A percentile compares a stretch with the other conserved stretches of the same genome.
phyloP scores from a whole-genome alignment of 2,797 vertebrate species.

The Danio choprae region DNA sequence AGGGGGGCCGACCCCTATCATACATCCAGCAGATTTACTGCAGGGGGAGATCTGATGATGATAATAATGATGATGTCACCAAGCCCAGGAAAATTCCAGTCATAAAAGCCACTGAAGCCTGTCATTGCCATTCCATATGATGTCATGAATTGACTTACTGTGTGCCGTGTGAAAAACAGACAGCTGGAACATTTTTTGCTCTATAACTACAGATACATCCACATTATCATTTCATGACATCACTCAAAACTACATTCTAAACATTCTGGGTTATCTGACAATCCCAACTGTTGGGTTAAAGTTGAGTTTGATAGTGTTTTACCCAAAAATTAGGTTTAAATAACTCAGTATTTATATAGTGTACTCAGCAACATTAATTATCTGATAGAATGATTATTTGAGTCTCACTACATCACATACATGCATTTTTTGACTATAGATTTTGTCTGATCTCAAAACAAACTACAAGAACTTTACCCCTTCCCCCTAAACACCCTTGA shows the following conservation, averaged over 20 bases:
- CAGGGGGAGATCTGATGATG: constrained; percentile 66
- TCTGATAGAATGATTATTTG: neutral
- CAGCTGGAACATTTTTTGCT: neutral
- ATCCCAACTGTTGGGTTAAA: too few species aligned
- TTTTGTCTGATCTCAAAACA: neutral
- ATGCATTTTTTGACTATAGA: neutral
- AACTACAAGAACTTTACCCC: constrained; percentile 22
- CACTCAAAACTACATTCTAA: neutral
- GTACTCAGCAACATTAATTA: neutral
- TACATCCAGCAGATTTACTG: constrained; percentile 50
- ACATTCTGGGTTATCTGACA: too few species aligned
- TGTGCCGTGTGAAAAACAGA: constrained; percentile 39
- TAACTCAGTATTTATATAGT: too few species aligned
- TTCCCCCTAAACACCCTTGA: constrained; percentile 6
- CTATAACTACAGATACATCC: constrained; percentile 14
- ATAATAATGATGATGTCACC: constrained; percentile 73
- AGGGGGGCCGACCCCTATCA: constrained; percentile 59
- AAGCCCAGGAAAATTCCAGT: constrained; percentile 71
- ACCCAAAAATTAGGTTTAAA: too few species aligned
- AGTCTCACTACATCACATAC: too few species aligned
- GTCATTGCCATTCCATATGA: constrained; percentile 69
- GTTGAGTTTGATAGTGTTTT: too few species aligned
- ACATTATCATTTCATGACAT: constrained; percentile 2
- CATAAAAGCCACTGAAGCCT: constrained; percentile 75
- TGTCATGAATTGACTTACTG: constrained; percentile 67